Base-by-base conservation (phyloP, 2,888 invertebrate species). In the Drosophila meridionalis region DNA sequence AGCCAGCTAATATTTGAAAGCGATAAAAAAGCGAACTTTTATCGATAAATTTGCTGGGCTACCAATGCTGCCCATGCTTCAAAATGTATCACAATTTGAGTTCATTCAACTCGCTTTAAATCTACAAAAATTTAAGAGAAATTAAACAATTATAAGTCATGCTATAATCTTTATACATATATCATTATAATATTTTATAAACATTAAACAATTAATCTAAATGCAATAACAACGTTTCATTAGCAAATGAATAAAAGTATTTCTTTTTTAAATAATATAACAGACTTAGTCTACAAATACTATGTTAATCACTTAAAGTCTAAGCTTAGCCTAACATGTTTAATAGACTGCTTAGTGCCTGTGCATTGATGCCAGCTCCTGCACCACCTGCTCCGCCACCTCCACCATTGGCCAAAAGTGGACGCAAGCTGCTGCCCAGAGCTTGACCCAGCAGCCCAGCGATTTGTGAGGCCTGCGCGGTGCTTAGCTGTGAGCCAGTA, bases 371-470 rank as follows among this genome's bases (percentile, higher is more conserved):
- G 12, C 47, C 28, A 14, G 28, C 47, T 14, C 65, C 75, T 0
- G 28, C 47, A 30, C 65, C 75, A 0, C 70, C 62, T 1, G 63
- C 36, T 0, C 65, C 79, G 0, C 69, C 70, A 5, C 52, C 80
- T 0, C 83, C 83, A 3, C 85, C 91, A 47, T 87, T 77, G 20
- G 79, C 78, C 4, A 91, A 48, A 20, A 91, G 72, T 0, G 92
- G 91, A 11, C 92, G 82, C 9, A 91, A 60, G 50, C 90, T 89
- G 47, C 80, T 85, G 11, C 91, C 91, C 28, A 91, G 71, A 0
- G 90, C 92, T 62, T 91, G 92, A 0, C 91, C 91, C 52, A 91
- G 32, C 0, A 84, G 73, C 14, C 83, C 91, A 0, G 92, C 91
- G 7, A 91, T 30, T 61, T 91, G 92, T 0, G 91, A 82, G 2